phyloP scores from a whole-genome alignment of 2,888 invertebrate species.

The Chirona hameri region DNA sequence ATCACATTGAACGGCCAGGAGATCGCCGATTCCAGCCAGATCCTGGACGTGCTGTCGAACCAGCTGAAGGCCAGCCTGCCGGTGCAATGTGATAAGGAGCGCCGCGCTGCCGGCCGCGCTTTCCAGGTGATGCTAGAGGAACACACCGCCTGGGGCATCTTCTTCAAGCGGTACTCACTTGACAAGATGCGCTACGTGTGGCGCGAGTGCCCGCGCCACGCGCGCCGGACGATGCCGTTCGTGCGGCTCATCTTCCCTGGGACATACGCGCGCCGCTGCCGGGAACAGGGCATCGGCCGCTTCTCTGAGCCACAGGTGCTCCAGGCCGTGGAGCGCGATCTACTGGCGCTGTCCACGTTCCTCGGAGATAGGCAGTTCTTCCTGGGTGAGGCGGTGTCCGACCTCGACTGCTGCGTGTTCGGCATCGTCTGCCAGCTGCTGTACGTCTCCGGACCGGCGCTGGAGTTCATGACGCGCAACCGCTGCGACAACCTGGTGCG shows the following conservation, averaged over 20 bases:
- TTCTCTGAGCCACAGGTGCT: background rate
- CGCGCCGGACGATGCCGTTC: background rate
- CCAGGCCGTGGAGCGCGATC: background rate
- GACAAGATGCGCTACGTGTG: background rate
- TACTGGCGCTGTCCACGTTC: background rate
- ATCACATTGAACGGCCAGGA: background rate
- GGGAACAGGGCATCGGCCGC: background rate
- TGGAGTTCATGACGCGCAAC: background rate
- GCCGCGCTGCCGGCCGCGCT: background rate
- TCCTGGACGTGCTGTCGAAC: background rate
- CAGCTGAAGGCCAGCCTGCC: background rate
- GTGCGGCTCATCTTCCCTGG: background rate
- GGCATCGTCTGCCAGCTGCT: constrained; percentile 2
- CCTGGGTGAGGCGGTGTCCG: background rate
- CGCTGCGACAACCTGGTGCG: background rate
- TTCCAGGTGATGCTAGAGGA: background rate
- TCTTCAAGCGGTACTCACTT: background rate
- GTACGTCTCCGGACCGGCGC: background rate
- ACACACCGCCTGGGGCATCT: background rate
- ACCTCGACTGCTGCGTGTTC: background rate
- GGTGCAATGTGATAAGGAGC: background rate
- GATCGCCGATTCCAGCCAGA: background rate
- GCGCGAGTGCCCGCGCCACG: background rate
- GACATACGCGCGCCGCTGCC: background rate
- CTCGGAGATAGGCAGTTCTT: background rate